Evolutionary conservation across 1,140 invertebrate species (phyloP).

Genomic region (Hylaeus anthracinus): DNA sequence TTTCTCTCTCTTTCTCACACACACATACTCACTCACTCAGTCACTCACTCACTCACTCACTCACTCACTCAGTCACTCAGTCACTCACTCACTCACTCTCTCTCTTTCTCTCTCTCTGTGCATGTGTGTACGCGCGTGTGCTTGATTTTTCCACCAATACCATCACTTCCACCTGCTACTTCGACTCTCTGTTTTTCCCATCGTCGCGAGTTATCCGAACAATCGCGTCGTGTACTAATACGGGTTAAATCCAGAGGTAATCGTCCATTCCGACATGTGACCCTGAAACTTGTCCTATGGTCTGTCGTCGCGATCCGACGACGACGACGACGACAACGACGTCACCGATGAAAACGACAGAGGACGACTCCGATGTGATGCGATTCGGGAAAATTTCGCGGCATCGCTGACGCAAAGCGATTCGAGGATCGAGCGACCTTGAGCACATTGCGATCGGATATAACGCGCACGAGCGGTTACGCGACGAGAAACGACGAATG

Average conservation of each 20-base stretch:
- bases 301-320: neutral
- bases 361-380: neutral
- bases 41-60: neutral
- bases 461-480: constrained; percentile 13
- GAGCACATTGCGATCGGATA: constrained; percentile 31
- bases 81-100: no score
- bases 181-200: no score
- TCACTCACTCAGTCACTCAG: no score
- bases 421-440: constrained; percentile 12
- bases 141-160: no score
- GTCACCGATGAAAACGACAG: constrained; percentile 1
- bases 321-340: constrained; percentile 12
- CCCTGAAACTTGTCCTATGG: neutral
- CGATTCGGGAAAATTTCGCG: neutral
- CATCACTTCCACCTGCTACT: no score
- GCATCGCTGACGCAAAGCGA: constrained; percentile 4
- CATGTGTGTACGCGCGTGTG: no score
- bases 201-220: neutral
- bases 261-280: no score
- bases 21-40: neutral
- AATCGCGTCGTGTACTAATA: constrained; percentile 24
- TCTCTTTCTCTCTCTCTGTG: no score
- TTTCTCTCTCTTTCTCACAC: no score
- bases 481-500: constrained; percentile 12
- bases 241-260: neutral